These are phyloP conservation scores for Paramuricea clavata DNA, from an alignment of 92 coral and sea anemone species.

Conservation along the genomic window DNA sequence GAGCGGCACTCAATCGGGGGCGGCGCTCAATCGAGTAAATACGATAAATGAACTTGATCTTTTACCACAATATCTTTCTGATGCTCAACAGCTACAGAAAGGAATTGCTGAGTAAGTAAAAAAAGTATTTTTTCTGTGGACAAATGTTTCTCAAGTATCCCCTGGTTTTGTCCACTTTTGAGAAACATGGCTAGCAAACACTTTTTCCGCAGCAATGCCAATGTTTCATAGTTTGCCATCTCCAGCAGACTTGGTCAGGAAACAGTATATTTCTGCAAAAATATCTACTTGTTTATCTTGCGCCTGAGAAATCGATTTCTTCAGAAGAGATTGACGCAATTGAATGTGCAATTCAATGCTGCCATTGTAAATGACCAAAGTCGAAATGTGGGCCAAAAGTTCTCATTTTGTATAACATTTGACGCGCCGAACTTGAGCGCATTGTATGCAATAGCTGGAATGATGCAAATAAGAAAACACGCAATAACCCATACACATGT, in stretches of 20 bases:
- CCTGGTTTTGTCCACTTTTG: too few relatives aligned
- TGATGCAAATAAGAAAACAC: not conserved
- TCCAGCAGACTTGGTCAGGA: too few relatives aligned
- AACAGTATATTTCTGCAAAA: too few relatives aligned
- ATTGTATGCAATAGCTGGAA: not conserved
- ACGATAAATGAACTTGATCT: too few relatives aligned
- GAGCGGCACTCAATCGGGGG: too few relatives aligned
- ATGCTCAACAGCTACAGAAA: not conserved
- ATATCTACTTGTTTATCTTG: not conserved
- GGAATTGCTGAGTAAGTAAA: slow-evolving; percentile 11
- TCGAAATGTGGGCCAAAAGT: not conserved
- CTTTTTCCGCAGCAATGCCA: too few relatives aligned
- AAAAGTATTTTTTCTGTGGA: too few relatives aligned
- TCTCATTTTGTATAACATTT: not conserved
- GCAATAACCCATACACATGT: not conserved
- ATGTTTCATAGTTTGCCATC: too few relatives aligned
- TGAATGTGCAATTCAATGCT: not conserved
- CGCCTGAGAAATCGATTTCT: not conserved
- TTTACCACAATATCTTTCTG: too few relatives aligned
- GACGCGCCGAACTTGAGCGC: not conserved
- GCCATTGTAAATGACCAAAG: not conserved
- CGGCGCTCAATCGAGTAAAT: too few relatives aligned
- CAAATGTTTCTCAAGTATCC: too few relatives aligned
- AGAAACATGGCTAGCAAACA: too few relatives aligned
- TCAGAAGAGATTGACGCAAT: not conserved